phyloP scores from a whole-genome alignment of 2,888 invertebrate species.

The Theodoxus fluviatilis region DNA sequence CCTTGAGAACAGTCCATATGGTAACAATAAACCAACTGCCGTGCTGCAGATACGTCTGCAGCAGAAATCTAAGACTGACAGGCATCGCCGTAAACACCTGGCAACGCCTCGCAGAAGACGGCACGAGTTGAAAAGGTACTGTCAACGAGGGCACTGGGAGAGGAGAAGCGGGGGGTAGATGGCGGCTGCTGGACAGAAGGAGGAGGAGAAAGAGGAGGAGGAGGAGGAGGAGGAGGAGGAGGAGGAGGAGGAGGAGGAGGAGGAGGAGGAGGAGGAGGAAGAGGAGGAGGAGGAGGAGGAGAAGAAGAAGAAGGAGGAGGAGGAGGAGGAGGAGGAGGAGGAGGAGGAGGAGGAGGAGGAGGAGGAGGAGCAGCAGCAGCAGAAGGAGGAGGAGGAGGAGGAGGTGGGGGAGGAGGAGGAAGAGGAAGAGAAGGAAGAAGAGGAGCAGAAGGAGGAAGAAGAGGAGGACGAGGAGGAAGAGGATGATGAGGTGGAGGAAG shows the following conservation, averaged over 20 bases:
- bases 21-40: too few species aligned
- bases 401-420: not conserved
- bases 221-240: not conserved
- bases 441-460: not conserved
- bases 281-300: constrained; percentile 16
- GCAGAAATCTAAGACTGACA: too few species aligned
- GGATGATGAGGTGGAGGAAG: not conserved
- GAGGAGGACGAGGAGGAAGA: not conserved
- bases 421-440: not conserved
- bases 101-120: too few species aligned
- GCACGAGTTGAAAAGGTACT: too few species aligned
- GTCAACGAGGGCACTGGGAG: not conserved
- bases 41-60: too few species aligned
- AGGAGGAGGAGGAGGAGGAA: constrained; percentile 16
- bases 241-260: not conserved
- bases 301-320: constrained; percentile 19
- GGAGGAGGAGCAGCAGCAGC: not conserved
- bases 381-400: not conserved
- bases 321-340: constrained; percentile 13
- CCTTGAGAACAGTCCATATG: too few species aligned
- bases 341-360: not conserved
- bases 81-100: too few species aligned
- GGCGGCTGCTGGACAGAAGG: not conserved
- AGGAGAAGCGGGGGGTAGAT: too few species aligned
- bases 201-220: not conserved